Evolutionary conservation across 2,797 vertebrate genomes (phyloP), one percentile per base, ranked within the genome.

Genomic region (Channa striata): DNA sequence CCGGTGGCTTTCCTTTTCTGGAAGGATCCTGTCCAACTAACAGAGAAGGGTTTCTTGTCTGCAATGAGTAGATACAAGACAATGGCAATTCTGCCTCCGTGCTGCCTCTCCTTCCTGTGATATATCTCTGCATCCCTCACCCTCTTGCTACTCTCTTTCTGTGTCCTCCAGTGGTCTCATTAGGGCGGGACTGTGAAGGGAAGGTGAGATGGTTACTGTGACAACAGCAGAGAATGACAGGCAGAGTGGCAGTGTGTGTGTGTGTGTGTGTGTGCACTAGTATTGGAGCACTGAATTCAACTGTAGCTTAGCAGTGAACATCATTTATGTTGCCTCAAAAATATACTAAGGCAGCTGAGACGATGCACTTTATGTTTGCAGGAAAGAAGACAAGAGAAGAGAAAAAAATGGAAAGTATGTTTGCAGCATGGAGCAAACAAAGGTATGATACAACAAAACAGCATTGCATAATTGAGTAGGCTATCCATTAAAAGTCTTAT

Each of bases 121-220:
- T 90, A 78, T 71, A 87, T 84, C 74, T 77, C 67, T 88, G 80
- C 86, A 81, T 77, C 85, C 84, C 73, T 80, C 82, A 70, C 73
- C 78, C 67, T 81, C 84, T 72, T 77, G 68, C 72, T 65, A 62
- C 72, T 77, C 65, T 73, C 73, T 68, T 53, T 61, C 62, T 62
- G 53, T 83, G 81, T 90, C 89, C 87, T 91, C 88, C 80, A 77
- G 87, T 90, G 93, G 87, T 92, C 83, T 92, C 93, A 93, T 95
- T 94, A 93, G 89, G 92, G 86, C 78, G 84, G 74, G 87, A 94
- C 86, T 92, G 84, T 71, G 87, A 93, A 90, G 78, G 79, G 89
- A 91, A 93, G 95, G 92, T 93, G 76, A 94, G 87, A 93, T 85
- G 89, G 91, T 92, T 94, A 93, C 91, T 94, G 90, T 94, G 92